phyloP scores from a whole-genome alignment of 2,797 vertebrate genomes.

The Muscicapa striata region DNA sequence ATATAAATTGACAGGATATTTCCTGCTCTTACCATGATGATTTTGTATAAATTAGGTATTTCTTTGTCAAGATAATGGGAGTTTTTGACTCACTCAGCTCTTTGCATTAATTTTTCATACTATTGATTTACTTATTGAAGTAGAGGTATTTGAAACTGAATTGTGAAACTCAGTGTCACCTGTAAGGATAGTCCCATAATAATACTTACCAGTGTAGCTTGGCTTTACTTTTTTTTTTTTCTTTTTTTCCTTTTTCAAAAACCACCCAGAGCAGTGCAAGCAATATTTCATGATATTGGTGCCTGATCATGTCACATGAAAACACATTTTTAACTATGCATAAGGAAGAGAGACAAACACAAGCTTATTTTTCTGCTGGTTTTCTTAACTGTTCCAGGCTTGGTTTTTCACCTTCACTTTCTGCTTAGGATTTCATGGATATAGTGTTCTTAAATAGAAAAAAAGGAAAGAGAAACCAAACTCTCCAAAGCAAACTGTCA shows the following conservation, averaged over 20 bases:
- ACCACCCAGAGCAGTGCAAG: background rate
- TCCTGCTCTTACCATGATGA: background rate
- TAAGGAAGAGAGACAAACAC: background rate
- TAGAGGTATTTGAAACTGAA: background rate
- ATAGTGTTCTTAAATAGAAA: background rate
- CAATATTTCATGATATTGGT: background rate
- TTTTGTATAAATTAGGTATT: conserved; percentile 4
- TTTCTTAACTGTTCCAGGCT: background rate
- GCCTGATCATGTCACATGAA: background rate
- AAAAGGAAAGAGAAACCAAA: background rate
- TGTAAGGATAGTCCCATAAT: background rate
- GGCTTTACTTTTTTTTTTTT: background rate
- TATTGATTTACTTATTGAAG: background rate
- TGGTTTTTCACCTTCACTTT: background rate
- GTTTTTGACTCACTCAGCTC: background rate
- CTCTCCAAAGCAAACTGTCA: background rate
- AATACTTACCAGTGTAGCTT: background rate
- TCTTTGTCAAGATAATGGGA: background rate
- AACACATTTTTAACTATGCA: background rate
- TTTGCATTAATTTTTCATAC: background rate
- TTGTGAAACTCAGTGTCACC: background rate
- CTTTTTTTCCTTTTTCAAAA: background rate
- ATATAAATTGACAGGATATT: background rate
- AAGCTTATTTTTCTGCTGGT: background rate
- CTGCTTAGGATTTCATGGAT: background rate